Conservation (phyloP, 2,888 invertebrate genomes). For the Anodontia alba region DNA sequence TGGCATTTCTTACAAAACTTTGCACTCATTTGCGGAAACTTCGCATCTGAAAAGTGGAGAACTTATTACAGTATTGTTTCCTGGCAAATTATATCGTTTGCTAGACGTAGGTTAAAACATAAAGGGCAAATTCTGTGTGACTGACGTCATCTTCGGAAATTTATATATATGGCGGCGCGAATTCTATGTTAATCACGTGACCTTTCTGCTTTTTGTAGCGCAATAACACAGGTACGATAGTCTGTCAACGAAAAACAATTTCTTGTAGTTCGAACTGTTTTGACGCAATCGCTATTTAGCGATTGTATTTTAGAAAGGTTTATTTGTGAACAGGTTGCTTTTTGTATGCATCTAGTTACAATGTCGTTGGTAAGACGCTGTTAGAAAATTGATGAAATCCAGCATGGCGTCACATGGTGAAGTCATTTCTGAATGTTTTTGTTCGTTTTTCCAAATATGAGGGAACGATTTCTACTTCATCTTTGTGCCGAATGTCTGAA, state of each 20-base stretch:
- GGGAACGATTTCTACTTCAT: neutral
- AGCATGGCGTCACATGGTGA: constrained; percentile 81
- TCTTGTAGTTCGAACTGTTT: neutral
- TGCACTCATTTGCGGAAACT: neutral
- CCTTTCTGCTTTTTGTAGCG: constrained; percentile 78
- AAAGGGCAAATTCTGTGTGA: neutral
- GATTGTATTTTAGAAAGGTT: neutral
- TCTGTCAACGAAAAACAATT: constrained; percentile 36
- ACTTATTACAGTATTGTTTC: neutral
- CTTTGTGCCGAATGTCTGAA: no score
- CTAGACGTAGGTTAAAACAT: neutral
- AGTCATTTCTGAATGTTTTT: constrained; percentile 27
- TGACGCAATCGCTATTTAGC: neutral
- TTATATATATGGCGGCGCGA: constrained; percentile 79
- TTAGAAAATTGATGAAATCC: constrained; percentile 44
- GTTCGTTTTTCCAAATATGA: constrained; percentile 1
- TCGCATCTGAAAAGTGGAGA: neutral
- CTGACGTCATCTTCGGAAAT: constrained; percentile 73
- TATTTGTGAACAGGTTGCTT: neutral
- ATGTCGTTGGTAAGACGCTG: neutral
- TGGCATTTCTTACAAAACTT: neutral
- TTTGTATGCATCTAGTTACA: no score
- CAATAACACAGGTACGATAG: constrained; percentile 74
- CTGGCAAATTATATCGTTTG: no score
- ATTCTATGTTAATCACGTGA: constrained; percentile 80